phyloP scores from a whole-genome alignment of 2,888 invertebrate species.

The Leptinotarsa juncta region DNA sequence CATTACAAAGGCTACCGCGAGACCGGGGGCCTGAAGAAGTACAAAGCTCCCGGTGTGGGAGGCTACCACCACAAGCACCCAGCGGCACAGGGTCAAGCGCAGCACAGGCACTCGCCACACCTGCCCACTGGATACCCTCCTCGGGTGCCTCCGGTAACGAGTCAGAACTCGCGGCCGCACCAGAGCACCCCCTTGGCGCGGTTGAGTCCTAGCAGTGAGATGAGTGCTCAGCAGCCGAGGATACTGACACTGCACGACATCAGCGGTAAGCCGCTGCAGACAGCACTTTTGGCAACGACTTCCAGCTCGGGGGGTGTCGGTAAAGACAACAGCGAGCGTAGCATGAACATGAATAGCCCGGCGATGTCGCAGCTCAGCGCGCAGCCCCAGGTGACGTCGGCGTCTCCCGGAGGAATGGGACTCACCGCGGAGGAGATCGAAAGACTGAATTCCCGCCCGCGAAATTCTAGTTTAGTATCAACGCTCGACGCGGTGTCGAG shows the following conservation, averaged over 20 bases:
- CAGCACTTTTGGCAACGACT: slow-evolving; percentile 88
- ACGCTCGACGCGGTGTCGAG: slow-evolving; percentile 95
- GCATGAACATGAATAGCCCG: slow-evolving; percentile 90
- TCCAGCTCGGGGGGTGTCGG: slow-evolving; percentile 86
- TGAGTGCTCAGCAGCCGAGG: slow-evolving; percentile 90
- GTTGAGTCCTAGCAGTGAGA: slow-evolving; percentile 90
- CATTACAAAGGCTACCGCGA: slow-evolving; percentile 94
- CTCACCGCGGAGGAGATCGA: slow-evolving; percentile 94
- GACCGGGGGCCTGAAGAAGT: slow-evolving; percentile 84
- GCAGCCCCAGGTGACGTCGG: slow-evolving; percentile 76
- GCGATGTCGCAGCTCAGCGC: slow-evolving; percentile 92
- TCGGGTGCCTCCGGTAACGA: slow-evolving; percentile 71
- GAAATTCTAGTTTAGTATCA: slow-evolving; percentile 91
- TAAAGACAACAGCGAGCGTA: slow-evolving; percentile 91
- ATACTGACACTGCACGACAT: slow-evolving; percentile 94
- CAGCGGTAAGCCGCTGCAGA: slow-evolving; percentile 91
- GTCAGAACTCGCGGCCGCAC: slow-evolving; percentile 76
- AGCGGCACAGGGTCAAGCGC: slow-evolving; percentile 72
- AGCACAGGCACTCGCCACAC: slow-evolving; percentile 83
- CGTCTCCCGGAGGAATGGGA: slow-evolving; percentile 79
- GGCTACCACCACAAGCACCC: slow-evolving; percentile 84
- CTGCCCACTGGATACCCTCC: slow-evolving; percentile 82
- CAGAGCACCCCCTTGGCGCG: slow-evolving; percentile 92
- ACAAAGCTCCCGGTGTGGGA: slow-evolving; percentile 85
- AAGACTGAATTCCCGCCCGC: slow-evolving; percentile 85